Percentiles rank a stretch among this genome's conserved stretches.
phyloP scores from a whole-genome alignment of 35 echinoderm and acorn worm species.

The Hemicentrotus pulcherrimus region DNA sequence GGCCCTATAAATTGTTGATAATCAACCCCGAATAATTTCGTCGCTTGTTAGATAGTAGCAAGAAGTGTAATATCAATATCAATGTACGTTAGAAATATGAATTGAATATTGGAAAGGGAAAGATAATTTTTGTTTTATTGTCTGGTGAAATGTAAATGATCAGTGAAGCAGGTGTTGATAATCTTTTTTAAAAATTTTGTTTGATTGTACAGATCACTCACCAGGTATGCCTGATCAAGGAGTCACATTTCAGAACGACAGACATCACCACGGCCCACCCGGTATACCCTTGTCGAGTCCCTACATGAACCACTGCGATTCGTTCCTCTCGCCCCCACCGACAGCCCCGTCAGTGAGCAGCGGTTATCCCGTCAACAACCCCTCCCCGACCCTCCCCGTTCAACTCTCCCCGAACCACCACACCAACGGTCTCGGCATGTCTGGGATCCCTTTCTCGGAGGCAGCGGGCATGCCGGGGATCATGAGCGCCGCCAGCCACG shows the following conservation, averaged over 20 bases:
- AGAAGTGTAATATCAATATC: too few species aligned
- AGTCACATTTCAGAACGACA: constrained; percentile 27
- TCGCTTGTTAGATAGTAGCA: too few species aligned
- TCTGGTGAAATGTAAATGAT: too few species aligned
- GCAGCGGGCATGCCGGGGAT: constrained; percentile 85
- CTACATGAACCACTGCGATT: constrained; percentile 59
- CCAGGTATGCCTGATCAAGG: constrained; percentile 49
- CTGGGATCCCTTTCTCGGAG: constrained; percentile 69
- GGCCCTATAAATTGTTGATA: too few species aligned
- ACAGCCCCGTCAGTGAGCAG: constrained; percentile 47
- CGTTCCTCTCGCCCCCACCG: constrained; percentile 67
- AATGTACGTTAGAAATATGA: too few species aligned
- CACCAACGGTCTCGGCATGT: constrained; percentile 62
- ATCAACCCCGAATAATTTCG: too few species aligned
- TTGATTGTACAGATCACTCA: constrained; percentile 51
- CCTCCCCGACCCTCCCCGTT: constrained; percentile 81
- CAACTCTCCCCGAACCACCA: background rate
- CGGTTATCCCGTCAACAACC: constrained; percentile 76
- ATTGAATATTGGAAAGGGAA: too few species aligned
- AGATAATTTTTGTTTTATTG: too few species aligned
- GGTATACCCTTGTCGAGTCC: background rate
- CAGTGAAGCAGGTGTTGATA: too few species aligned
- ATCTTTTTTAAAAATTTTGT: background rate
- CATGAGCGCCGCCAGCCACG: constrained; percentile 73
- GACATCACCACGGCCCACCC: constrained; percentile 11